Percentiles rank a stretch among this genome's conserved stretches.
Evolutionary conservation across 1,140 invertebrate species (phyloP).

Genomic region (Brachionus asplanchnoidis): DNA sequence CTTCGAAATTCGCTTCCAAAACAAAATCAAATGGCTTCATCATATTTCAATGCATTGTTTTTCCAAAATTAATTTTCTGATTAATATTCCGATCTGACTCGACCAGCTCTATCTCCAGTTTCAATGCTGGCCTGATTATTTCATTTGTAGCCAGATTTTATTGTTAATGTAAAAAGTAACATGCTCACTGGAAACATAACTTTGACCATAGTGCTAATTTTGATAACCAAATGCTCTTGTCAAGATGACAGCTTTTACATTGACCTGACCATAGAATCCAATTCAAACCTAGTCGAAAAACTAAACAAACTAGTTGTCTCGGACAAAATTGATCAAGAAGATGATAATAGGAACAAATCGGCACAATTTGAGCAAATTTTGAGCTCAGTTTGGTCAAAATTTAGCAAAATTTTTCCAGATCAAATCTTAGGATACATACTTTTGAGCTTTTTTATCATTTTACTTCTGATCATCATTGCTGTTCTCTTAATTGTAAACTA

Average conservation of each 20-base stretch:
- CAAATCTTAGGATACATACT: not conserved
- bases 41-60: slow-evolving; percentile 8
- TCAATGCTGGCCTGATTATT: not conserved
- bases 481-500: not conserved
- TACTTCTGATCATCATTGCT: no score
- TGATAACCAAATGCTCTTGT: not conserved
- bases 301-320: not conserved
- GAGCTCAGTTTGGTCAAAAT: not conserved
- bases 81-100: not conserved
- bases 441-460: not conserved
- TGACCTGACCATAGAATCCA: not conserved
- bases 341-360: not conserved
- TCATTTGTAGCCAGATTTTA: not conserved
- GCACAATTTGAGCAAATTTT: not conserved
- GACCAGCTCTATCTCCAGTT: not conserved
- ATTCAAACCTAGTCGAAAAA: not conserved
- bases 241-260: not conserved
- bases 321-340: not conserved
- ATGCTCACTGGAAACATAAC: not conserved
- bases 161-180: not conserved
- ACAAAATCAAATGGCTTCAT: slow-evolving; percentile 4
- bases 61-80: not conserved
- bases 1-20: not conserved
- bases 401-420: not conserved
- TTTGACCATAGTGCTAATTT: not conserved